Base-by-base conservation (phyloP, 92 coral and sea anemone species). In the Pocillopora meandrina region DNA sequence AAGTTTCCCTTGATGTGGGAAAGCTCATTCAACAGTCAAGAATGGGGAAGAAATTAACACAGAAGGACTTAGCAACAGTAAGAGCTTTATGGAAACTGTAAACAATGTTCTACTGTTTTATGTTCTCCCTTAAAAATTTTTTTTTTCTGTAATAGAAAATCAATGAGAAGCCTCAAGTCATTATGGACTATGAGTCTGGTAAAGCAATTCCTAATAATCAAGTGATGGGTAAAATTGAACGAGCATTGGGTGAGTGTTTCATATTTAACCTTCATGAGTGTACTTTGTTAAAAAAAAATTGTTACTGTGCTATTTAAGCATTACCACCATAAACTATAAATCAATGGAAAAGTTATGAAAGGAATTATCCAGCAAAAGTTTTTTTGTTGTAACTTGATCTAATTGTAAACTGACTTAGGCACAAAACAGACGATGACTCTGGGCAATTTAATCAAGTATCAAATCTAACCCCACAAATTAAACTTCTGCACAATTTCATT, bases 131-230 rank as follows among this genome's bases (percentile, higher is more conserved):
- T 57, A 2, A 26, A 58, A 18, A 23, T 19, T 71, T 71, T 57
- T 12, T n/a, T n/a, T 80, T 60, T 74, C 20, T 17, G n/a, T 84
- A 58, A 16, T 72, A 96, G 99, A 94, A 96, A 92, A 93, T 96
- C 77, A 96, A 96, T 79, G 99, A 96, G 71, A 96, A 96, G 87
- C 99, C 99, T 2, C 95, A 95, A 74, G 97, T 96, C 33, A 89
- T 96, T 26, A 94, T 91, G 91, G 99, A 96, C 56, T 96, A 96
- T 76, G 99, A 96, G 84, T 93, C 92, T 83, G 99, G 99, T 15
- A 95, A 92, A 78, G 99, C 99, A 4, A 96, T 96, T 64, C 99
- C 99, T 2, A 96, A 96, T 55, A 94, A 96, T 88, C 99, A 96
- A 80, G 90, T 96, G 21, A 72, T 96, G 89, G 85, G 89, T 18